Evolutionary conservation across 2,797 vertebrate genomes (phyloP), one percentile per base, ranked within the genome.

Genomic region (Dromococcyx pavoninus): DNA sequence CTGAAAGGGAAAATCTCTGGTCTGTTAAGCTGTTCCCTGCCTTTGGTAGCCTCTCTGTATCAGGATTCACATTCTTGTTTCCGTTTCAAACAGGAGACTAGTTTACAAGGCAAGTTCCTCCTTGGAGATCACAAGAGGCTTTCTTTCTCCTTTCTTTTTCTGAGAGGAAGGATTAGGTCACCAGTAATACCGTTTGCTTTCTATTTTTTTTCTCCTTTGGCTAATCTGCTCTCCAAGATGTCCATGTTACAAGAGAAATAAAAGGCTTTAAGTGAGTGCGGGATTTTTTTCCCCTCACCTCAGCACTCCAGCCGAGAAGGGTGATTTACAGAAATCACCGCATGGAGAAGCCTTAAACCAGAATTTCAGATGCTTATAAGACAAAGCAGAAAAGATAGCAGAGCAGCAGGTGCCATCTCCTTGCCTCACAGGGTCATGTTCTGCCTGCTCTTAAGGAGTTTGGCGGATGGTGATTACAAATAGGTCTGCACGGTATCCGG

Each of bases 191-290:
- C 65, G 0, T 94, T 96, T 95, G 83, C 93, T 35, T 91, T 94
- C 88, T 97, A 78, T 98, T 98, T 97, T 60, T 60, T 98, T 97
- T 95, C 97, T 97, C 41, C 77, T 87, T 91, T 93, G 86, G 88
- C 85, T 97, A 96, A 97, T 97, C 96, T 97, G 90, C 89, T 97
- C 94, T 96, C 91, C 86, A 90, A 96, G 92, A 96, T 97, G 96
- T 96, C 96, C 96, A 78, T 81, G 94, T 95, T 94, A 96, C 91
- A 90, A 94, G 88, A 94, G 95, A 97, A 97, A 97, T 93, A 96
- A 97, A 96, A 94, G 75, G 88, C 91, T 96, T 96, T 90, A 95
- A 92, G 89, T 91, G 77, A 90, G 86, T 0, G 0, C 1, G 1
- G 91, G 94, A 89, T 95, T 93, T 91, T 91, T 85, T 61, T 39